These are phyloP conservation scores for Leptonema lineaticorne DNA, from an alignment of 1,140 invertebrate species.

Conservation along the genomic window DNA sequence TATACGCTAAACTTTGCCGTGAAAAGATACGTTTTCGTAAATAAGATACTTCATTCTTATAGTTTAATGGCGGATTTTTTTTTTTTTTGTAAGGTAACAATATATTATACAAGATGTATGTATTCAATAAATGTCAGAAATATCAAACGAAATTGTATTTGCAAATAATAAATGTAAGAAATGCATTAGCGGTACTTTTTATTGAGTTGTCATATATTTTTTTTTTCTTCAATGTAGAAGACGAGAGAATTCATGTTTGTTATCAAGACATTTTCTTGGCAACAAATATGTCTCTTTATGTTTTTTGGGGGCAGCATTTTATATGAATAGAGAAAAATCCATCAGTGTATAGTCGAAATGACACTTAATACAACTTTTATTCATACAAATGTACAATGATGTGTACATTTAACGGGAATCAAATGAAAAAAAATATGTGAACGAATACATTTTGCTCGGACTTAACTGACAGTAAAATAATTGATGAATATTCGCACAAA, in stretches of 20 bases:
- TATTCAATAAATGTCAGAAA: slow-evolving; percentile 1
- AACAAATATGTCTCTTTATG: neutral
- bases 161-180: slow-evolving; percentile 14
- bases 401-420: neutral
- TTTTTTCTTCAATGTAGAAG: slow-evolving; percentile 13
- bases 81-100: neutral
- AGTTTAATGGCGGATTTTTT: too few relatives aligned
- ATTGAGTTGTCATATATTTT: slow-evolving; percentile 19
- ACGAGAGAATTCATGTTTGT: slow-evolving; percentile 16
- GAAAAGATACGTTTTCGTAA: too few relatives aligned
- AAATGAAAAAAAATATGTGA: neutral
- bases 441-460: too few relatives aligned
- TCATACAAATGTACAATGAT: neutral
- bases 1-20: too few relatives aligned
- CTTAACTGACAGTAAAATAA: neutral
- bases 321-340: slow-evolving; percentile 12
- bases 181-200: slow-evolving; percentile 13
- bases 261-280: slow-evolving; percentile 12
- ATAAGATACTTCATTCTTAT: too few relatives aligned
- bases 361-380: slow-evolving; percentile 1
- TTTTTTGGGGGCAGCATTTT: neutral
- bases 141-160: slow-evolving; percentile 1
- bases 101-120: neutral
- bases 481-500: slow-evolving; percentile 2
- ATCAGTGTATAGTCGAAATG: slow-evolving; percentile 6